Evolutionary conservation across 37 sponge, comb jelly and placozoan species (phyloP).

Genomic region (Halichondria panicea): DNA sequence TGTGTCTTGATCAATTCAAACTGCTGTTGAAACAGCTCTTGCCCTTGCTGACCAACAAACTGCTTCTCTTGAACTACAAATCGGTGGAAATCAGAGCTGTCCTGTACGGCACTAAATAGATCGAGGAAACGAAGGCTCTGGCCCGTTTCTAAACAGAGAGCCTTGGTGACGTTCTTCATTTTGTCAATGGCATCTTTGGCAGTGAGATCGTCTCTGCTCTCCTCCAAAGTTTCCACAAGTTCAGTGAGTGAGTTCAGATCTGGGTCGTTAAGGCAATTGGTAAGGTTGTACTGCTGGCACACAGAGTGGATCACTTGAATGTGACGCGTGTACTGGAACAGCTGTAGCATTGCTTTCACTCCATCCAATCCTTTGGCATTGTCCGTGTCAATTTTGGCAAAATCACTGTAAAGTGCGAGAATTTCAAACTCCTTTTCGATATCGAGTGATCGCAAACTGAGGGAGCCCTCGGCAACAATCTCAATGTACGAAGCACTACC

Average conservation of each 20-base stretch:
- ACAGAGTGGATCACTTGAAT: slow-evolving; percentile 54
- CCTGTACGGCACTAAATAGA: slow-evolving; percentile 52
- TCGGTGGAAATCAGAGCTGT: slow-evolving; percentile 69
- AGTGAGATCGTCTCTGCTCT: slow-evolving; percentile 42
- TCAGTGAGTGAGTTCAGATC: slow-evolving; percentile 34
- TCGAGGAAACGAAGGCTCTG: slow-evolving; percentile 15
- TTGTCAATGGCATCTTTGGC: slow-evolving; percentile 49
- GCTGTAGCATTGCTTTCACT: slow-evolving; percentile 56
- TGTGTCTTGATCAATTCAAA: slow-evolving; percentile 76
- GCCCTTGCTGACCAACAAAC: slow-evolving; percentile 49
- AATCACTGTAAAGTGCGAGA: slow-evolving; percentile 14
- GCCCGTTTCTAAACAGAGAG: slow-evolving; percentile 18
- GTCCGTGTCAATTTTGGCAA: slow-evolving; percentile 1
- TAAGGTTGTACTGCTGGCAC: slow-evolving; percentile 67
- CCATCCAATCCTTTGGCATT: slow-evolving; percentile 40
- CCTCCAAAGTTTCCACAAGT: slow-evolving; percentile 33
- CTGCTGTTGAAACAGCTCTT: slow-evolving; percentile 57
- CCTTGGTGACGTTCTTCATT: slow-evolving; percentile 20
- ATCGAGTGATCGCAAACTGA: slow-evolving; percentile 32
- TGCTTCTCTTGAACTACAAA: slow-evolving; percentile 64
- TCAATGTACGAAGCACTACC: slow-evolving; percentile 64
- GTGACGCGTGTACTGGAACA: slow-evolving; percentile 61
- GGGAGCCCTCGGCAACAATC: slow-evolving; percentile 34
- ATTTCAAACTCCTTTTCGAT: slow-evolving; percentile 53
- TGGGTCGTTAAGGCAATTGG: slow-evolving; percentile 52